These are phyloP conservation scores for Python bivittatus DNA, from an alignment of 2,113 vertebrate genomes.

Conservation along the genomic window DNA sequence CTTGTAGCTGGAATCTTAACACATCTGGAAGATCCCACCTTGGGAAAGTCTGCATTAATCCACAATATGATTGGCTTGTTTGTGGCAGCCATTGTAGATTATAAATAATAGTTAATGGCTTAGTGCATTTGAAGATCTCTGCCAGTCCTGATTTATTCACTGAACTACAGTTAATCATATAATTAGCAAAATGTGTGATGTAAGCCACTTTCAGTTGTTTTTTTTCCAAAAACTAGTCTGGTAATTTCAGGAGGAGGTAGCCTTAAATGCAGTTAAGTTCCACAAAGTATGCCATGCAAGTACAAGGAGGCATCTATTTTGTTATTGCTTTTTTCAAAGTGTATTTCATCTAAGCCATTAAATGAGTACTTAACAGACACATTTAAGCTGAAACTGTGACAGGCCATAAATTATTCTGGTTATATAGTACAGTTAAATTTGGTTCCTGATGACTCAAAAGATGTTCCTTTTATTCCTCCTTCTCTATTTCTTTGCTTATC, in stretches of 20 bases:
- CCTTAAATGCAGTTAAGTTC: not conserved
- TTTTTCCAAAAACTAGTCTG: not conserved
- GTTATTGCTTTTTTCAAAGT: not conserved
- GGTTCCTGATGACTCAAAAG: not conserved
- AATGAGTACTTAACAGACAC: not conserved
- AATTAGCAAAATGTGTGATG: not conserved
- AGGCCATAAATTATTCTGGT: not conserved
- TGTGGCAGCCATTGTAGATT: not conserved
- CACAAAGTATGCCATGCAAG: not conserved
- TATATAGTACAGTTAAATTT: not conserved
- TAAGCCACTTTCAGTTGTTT: not conserved
- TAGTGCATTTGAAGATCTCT: not conserved
- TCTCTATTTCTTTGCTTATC: not conserved
- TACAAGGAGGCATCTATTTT: not conserved
- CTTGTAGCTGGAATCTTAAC: not conserved
- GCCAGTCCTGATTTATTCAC: not conserved
- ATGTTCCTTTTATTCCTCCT: not conserved
- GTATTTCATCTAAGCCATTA: not conserved
- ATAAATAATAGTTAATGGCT: not conserved
- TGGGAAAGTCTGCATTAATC: not conserved
- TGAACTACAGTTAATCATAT: not conserved
- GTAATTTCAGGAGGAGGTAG: not conserved
- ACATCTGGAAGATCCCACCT: not conserved
- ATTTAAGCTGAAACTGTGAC: not conserved
- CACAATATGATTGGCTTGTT: not conserved